These are phyloP conservation scores for Zaprionus ghesquierei DNA, from an alignment of 1,140 invertebrate species.

Conservation along the genomic window DNA sequence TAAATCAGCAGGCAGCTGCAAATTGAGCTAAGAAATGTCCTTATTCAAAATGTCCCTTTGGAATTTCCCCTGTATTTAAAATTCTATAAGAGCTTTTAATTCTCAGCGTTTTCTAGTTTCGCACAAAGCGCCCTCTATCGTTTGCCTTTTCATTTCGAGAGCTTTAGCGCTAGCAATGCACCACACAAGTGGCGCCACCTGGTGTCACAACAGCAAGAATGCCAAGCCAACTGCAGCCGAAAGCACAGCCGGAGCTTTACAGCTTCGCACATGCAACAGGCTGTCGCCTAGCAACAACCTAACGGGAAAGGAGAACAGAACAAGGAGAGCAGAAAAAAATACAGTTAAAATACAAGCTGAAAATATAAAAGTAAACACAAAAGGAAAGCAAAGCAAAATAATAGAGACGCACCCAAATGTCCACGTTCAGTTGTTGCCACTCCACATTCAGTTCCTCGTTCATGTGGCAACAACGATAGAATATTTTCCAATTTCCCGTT, in stretches of 20 bases:
- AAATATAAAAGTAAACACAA: background rate
- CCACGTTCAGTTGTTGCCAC: constrained; percentile 39
- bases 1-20: too few species aligned
- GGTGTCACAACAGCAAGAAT: background rate
- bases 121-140: background rate
- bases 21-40: too few species aligned
- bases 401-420: constrained; percentile 60
- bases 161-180: background rate
- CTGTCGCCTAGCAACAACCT: background rate
- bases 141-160: too few species aligned
- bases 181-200: constrained; percentile 25
- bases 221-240: background rate
- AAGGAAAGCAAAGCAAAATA: constrained; percentile 2
- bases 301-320: background rate
- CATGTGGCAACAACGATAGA: constrained; percentile 44
- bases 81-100: too few species aligned
- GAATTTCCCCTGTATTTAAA: too few species aligned
- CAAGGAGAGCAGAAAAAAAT: background rate
- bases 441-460: constrained; percentile 54
- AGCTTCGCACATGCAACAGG: constrained; percentile 41
- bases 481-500: constrained; percentile 40
- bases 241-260: constrained; percentile 15
- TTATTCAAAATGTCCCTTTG: too few species aligned
- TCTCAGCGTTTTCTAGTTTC: too few species aligned
- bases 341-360: background rate